Conservation (phyloP, 1,140 invertebrate species). For the Drosophila kohkoa region DNA sequence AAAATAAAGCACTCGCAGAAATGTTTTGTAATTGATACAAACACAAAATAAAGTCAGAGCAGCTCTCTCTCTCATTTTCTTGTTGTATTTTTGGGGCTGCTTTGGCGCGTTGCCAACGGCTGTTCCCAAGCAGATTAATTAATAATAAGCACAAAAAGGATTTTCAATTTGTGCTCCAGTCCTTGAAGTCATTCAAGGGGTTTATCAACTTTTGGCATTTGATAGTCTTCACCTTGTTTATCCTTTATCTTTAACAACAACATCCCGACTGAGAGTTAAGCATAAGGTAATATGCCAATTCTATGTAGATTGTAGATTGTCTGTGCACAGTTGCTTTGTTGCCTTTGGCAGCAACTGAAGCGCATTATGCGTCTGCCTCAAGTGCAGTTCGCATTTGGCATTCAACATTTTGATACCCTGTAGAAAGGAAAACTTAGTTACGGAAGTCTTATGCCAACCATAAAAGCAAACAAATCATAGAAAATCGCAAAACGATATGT, state of each 20-base stretch:
- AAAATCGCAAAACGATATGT: too few species aligned
- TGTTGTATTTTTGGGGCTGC: conserved; percentile 40
- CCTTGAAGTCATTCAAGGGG: conserved; percentile 32
- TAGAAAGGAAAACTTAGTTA: not conserved
- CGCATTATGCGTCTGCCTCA: conserved; percentile 73
- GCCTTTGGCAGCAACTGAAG: conserved; percentile 73
- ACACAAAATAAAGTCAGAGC: not conserved
- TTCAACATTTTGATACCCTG: conserved; percentile 31
- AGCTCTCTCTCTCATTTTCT: not conserved
- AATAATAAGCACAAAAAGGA: conserved; percentile 29
- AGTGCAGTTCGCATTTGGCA: conserved; percentile 67
- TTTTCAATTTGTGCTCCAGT: conserved; percentile 31
- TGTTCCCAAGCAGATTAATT: conserved; percentile 51
- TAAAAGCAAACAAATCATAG: not conserved
- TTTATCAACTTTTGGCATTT: conserved; percentile 33
- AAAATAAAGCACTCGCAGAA: conserved; percentile 61
- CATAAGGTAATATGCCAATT: not conserved
- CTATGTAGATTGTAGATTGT: conserved; percentile 4
- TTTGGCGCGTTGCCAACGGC: conserved; percentile 31
- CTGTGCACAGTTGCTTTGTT: conserved; percentile 33
- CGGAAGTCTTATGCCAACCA: not conserved
- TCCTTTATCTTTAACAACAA: conserved; percentile 17
- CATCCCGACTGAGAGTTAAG: not conserved
- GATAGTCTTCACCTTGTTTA: conserved; percentile 41
- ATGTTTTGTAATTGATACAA: conserved; percentile 68